Evolutionary conservation across 2,888 invertebrate species (phyloP), one percentile per base, ranked within the genome.

Genomic region (Agapetus fuscipes): DNA sequence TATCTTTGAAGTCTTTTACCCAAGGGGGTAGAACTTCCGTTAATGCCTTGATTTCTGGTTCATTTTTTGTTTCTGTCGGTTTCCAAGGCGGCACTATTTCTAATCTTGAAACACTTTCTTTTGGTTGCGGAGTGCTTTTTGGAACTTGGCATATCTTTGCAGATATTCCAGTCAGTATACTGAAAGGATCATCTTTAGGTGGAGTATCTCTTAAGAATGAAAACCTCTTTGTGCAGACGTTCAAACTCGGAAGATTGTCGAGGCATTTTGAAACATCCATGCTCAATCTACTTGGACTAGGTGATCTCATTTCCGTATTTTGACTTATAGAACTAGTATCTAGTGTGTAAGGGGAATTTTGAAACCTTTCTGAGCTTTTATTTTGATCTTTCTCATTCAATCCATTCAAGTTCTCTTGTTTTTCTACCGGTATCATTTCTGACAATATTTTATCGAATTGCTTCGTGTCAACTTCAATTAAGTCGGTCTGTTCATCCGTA

Each of bases 121-220:
- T 31, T 17, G 11, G 11, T 7, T 41, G 4, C 4, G 9, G 9
- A 20, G 4, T 9, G 9, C 9, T 20, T 4, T 31, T 16, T 28
- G 33, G 34, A 13, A 39, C 29, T 2, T 39, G 25, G 15, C 41
- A 39, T 12, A 47, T 42, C 13, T 48, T 45, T n/a, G 48, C 40
- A 6, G 48, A 38, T 13, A 37, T 35, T 36, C 43, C 43, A 3
- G 55, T 51, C 7, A 57, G 54, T 32, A 61, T 57, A 12, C 62
- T 61, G 31, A 68, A 66, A 2, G 69, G 67, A 44, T 67, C 69
- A 14, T 69, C 68, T 56, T 68, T 66, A 16, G 65, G 64, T 52
- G 67, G 64, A 16, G 65, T 66, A 47, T 67, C 68, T 36, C 61
- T 30, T 16, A 48, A 42, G 43, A 48, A 48, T 30, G 48, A 48